Evolutionary conservation across 2,113 vertebrate genomes (phyloP).

Genomic region (Gadus macrocephalus): DNA sequence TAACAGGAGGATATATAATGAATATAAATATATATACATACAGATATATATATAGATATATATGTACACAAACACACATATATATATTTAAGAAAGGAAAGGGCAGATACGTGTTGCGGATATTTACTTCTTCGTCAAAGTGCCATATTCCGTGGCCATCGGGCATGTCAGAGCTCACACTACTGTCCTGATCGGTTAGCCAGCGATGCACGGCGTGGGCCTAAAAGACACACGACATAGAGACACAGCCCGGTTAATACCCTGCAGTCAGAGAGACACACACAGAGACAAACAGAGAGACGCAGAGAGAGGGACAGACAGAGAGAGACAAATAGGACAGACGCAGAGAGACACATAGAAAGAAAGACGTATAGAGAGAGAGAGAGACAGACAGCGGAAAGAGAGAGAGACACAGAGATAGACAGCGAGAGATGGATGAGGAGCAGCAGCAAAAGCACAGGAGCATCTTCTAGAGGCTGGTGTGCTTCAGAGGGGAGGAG

Average conservation of each 20-base stretch:
- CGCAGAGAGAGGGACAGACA: background rate
- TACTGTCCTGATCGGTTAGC: conserved; percentile 84
- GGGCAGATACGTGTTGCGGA: conserved; percentile 77
- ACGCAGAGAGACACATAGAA: too few species aligned
- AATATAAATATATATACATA: conserved; percentile 57
- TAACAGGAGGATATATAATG: conserved; percentile 61
- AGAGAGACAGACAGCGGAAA: too few species aligned
- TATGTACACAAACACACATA: conserved; percentile 54
- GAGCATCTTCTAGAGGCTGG: too few species aligned
- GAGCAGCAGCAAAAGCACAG: too few species aligned
- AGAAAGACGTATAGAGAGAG: too few species aligned
- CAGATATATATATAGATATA: conserved; percentile 57
- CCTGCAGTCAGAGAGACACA: conserved; percentile 47
- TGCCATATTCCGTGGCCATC: conserved; percentile 81
- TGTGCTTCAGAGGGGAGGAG: too few species aligned
- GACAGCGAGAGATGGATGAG: too few species aligned
- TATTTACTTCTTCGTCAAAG: conserved; percentile 85
- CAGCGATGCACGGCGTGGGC: conserved; percentile 80
- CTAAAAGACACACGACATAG: conserved; percentile 81
- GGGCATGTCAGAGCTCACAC: conserved; percentile 80
- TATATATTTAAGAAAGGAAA: conserved; percentile 55
- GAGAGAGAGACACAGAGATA: too few species aligned
- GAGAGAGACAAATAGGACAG: background rate
- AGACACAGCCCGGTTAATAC: conserved; percentile 76
- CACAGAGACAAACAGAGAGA: background rate